Base-by-base conservation (phyloP, 1,140 invertebrate genomes). In the Hylyphantes graminicola region DNA sequence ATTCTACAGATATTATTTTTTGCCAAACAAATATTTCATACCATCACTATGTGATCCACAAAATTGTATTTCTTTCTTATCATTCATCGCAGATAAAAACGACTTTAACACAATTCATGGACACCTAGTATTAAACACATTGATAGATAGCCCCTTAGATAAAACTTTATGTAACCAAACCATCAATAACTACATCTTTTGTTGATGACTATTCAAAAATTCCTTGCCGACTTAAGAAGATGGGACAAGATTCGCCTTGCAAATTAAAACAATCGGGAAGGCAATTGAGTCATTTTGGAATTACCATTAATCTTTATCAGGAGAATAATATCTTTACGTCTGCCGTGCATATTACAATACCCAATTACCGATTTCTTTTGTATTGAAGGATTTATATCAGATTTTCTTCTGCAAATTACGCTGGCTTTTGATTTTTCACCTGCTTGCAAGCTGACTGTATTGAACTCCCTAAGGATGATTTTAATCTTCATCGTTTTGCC, bases 401-500 rank as follows among this genome's bases (percentile, higher is more conserved):
- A 73, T 57, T 19, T 73, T 15, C 1, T 61, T 17, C 57, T n/a
- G 54, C 54, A 12, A 35, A 70, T 53, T 51, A 35, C 35, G 15
- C 7, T 17, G 48, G 53, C 15, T 70, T 10, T 54, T 57, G 54
- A 73, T 57, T 57, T 35, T 73, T 73, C 48, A 73, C 54, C 54
- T 73, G 70, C 17, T 12, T 12, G 8, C n/a, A n/a, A n/a, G n/a
- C 53, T 53, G n/a, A 35, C 35, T 35, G 35, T 35, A 35, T 35
- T 5, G 35, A 35, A 35, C 35, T 35, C 5, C 35, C 35, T 35
- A 35, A 35, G 35, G 15, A 57, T 57, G 54, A 55, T 73, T 73
- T 73, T 73, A 73, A 73, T 57, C 70, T 57, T 73, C 15, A 57
- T 73, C 51, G 68, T 72, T 72, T 61, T 61, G 53, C 68, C 51